A percentile compares a stretch with the other conserved stretches of the same genome.
These are phyloP conservation scores for Gobiocypris rarus DNA, from an alignment of 2,113 vertebrate species.

Conservation along the genomic window DNA sequence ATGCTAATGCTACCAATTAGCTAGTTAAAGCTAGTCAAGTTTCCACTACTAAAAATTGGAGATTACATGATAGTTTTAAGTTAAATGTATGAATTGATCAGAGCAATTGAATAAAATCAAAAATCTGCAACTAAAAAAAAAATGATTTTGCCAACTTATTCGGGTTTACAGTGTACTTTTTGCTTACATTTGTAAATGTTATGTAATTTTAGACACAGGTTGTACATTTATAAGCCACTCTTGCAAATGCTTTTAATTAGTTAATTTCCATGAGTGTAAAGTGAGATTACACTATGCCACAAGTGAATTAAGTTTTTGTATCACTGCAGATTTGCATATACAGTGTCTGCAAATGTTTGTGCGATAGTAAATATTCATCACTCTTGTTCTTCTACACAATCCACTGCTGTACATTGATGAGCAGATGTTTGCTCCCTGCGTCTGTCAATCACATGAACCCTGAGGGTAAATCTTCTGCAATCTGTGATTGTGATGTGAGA, in stretches of 20 bases:
- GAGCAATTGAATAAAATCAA: too few species aligned
- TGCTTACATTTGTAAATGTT: background rate
- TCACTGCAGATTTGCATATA: background rate
- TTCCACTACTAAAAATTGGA: too few species aligned
- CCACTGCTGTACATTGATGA: conserved; percentile 4
- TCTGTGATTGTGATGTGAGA: background rate
- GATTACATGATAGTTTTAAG: too few species aligned
- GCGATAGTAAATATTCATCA: background rate
- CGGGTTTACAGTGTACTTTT: background rate
- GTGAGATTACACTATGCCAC: too few species aligned
- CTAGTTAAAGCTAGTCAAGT: too few species aligned
- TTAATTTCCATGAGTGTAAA: background rate
- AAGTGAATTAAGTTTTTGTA: background rate
- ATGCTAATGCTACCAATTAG: too few species aligned
- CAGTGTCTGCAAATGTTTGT: background rate
- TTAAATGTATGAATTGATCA: too few species aligned
- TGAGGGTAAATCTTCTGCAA: background rate
- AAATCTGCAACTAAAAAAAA: too few species aligned
- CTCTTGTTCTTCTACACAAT: background rate
- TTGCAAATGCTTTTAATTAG: background rate
- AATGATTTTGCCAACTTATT: too few species aligned
- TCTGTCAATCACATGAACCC: conserved; percentile 18
- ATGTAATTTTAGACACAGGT: background rate
- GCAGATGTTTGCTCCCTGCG: conserved; percentile 16
- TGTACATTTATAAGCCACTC: background rate